A percentile compares a stretch with the other conserved stretches of the same genome.
Conservation (phyloP, 2,797 vertebrate species). For the Pristis pectinata region DNA sequence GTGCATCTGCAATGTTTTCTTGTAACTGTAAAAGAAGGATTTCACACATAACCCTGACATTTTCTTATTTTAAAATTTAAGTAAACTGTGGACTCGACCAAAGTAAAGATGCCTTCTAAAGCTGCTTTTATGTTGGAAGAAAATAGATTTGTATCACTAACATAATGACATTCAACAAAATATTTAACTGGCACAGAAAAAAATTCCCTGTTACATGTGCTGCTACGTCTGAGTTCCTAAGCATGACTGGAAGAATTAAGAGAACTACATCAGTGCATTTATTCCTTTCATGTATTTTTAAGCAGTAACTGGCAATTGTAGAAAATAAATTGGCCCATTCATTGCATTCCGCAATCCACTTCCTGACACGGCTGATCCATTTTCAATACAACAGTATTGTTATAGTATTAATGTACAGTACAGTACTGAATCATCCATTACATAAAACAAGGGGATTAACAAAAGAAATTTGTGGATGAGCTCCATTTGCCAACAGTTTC, state of each 20-base stretch:
- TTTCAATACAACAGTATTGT: neutral
- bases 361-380: neutral
- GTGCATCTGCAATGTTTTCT: neutral
- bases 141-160: neutral
- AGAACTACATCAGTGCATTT: neutral
- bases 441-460: neutral
- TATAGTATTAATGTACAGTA: neutral
- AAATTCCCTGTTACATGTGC: neutral
- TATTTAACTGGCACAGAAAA: neutral
- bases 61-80: neutral
- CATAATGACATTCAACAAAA: neutral
- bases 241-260: neutral
- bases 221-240: neutral
- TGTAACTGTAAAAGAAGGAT: neutral
- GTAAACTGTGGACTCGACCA: neutral
- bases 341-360: neutral
- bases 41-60: neutral
- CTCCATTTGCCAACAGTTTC: neutral
- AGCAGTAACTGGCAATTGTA: neutral
- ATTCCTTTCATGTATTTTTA: neutral
- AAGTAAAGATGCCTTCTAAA: neutral
- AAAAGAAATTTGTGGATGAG: neutral
- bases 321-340: neutral
- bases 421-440: neutral
- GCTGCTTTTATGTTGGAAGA: slow-evolving; percentile 2